Conservation (phyloP, 2,888 invertebrate genomes). For the Zaprionus lineosus region DNA sequence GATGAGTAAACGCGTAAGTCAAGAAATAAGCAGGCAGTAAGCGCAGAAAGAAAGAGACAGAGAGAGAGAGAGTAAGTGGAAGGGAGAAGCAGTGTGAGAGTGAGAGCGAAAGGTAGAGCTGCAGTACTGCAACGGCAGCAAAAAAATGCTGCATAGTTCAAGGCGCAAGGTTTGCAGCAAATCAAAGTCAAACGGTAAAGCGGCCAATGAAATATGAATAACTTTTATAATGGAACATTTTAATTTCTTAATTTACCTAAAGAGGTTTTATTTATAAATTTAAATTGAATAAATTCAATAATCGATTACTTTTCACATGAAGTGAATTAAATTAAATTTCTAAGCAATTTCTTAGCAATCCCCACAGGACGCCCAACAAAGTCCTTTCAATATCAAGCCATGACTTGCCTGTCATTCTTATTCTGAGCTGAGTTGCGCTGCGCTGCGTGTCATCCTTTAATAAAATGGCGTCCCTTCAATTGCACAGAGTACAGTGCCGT, state of each 20-base stretch:
- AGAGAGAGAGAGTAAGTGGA: neutral
- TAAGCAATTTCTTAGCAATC: no score
- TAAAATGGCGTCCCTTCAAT: constrained; percentile 18
- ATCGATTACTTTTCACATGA: no score
- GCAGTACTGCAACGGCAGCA: constrained; percentile 9
- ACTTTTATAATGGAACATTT: no score
- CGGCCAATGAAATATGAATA: no score
- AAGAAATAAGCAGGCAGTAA: no score
- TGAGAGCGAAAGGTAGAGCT: neutral
- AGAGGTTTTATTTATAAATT: no score
- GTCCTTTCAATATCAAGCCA: no score
- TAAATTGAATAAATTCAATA: neutral
- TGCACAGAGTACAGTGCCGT: neutral
- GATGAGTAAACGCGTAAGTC: constrained; percentile 2
- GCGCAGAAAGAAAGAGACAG: neutral
- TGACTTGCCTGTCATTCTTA: no score
- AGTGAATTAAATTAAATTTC: no score
- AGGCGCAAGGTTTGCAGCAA: constrained; percentile 28
- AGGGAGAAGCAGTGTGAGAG: neutral
- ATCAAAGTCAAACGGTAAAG: constrained; percentile 17
- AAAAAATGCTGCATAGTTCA: constrained; percentile 46
- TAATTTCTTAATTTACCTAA: no score
- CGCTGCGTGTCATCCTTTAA: neutral
- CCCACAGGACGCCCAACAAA: no score
- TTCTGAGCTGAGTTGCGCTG: no score